Percentiles rank a stretch among this genome's conserved stretches.
Conservation (phyloP, 1,140 invertebrate genomes). For the Drosophila kikkawai region DNA sequence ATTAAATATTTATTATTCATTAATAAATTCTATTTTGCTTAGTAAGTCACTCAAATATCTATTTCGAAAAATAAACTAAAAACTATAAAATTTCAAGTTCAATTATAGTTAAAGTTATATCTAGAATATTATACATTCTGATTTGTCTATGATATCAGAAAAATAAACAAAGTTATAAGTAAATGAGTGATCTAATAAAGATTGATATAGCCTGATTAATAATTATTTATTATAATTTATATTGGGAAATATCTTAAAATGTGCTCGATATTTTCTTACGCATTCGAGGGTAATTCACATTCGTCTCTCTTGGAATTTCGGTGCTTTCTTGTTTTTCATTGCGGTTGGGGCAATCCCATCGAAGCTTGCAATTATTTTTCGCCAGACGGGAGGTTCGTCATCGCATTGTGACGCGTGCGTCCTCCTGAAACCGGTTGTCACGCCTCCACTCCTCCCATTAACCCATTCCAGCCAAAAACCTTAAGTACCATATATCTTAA, state of each 20-base stretch:
- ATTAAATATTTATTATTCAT: too few relatives aligned
- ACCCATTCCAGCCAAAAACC: not conserved
- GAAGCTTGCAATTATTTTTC: slow-evolving; percentile 43
- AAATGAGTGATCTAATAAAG: not conserved
- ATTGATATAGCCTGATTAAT: too few relatives aligned
- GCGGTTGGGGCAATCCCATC: slow-evolving; percentile 72
- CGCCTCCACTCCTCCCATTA: not conserved
- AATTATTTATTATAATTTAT: too few relatives aligned
- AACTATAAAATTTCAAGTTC: too few relatives aligned
- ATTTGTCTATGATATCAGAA: too few relatives aligned
- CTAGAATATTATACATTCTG: too few relatives aligned
- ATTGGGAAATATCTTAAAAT: not conserved
- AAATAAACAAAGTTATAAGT: not conserved
- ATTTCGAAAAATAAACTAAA: too few relatives aligned
- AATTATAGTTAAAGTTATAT: too few relatives aligned
- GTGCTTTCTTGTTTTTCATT: slow-evolving; percentile 61
- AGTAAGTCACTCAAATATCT: too few relatives aligned
- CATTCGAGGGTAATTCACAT: slow-evolving; percentile 29
- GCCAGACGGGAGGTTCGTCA: slow-evolving; percentile 49
- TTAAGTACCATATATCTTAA: not conserved
- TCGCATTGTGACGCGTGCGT: slow-evolving; percentile 48
- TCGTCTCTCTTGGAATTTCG: not conserved
- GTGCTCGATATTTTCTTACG: not conserved
- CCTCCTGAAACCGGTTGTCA: slow-evolving; percentile 52
- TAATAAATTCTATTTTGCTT: too few relatives aligned